A percentile compares a stretch with the other conserved stretches of the same genome.
phyloP scores from a whole-genome alignment of 2,113 vertebrate species.

The Nipponia nippon region DNA sequence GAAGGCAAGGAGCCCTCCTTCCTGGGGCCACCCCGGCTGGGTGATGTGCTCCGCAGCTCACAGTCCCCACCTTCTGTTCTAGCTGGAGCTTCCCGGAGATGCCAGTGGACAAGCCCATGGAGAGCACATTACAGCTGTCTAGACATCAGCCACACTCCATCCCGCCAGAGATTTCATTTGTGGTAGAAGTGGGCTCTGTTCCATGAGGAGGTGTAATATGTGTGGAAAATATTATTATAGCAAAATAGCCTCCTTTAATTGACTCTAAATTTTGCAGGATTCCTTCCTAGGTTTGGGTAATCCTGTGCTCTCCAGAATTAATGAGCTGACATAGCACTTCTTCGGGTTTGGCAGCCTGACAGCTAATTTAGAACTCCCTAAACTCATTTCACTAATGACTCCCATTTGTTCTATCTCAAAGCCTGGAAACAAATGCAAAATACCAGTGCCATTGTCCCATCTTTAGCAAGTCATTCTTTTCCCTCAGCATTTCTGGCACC shows the following conservation, averaged over 20 bases:
- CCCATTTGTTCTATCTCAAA: constrained; percentile 66
- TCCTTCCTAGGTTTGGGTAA: constrained; percentile 43
- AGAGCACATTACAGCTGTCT: constrained; percentile 45
- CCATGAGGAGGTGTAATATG: constrained; percentile 47
- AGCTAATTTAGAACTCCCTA: constrained; percentile 65
- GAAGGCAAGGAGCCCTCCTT: not conserved
- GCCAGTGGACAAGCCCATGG: constrained; percentile 16
- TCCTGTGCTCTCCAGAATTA: constrained; percentile 33
- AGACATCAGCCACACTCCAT: constrained; percentile 38
- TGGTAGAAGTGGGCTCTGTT: constrained; percentile 37
- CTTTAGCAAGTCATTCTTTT: constrained; percentile 58
- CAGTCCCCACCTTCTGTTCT: not conserved
- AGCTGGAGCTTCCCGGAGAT: not conserved
- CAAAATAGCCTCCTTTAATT: constrained; percentile 55
- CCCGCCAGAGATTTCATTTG: constrained; percentile 32
- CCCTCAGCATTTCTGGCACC: constrained; percentile 40
- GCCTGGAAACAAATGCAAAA: constrained; percentile 65
- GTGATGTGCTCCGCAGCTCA: not conserved
- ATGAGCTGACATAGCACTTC: constrained; percentile 58
- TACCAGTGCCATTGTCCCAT: constrained; percentile 58
- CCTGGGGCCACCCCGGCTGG: not conserved
- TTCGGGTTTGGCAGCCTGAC: constrained; percentile 52
- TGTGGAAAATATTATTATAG: constrained; percentile 61
- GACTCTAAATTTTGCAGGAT: constrained; percentile 41
- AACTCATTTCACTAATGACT: constrained; percentile 68